Evolutionary conservation across 2,797 vertebrate species (phyloP), one percentile per base, ranked within the genome.

Genomic region (Lagodon rhomboides): DNA sequence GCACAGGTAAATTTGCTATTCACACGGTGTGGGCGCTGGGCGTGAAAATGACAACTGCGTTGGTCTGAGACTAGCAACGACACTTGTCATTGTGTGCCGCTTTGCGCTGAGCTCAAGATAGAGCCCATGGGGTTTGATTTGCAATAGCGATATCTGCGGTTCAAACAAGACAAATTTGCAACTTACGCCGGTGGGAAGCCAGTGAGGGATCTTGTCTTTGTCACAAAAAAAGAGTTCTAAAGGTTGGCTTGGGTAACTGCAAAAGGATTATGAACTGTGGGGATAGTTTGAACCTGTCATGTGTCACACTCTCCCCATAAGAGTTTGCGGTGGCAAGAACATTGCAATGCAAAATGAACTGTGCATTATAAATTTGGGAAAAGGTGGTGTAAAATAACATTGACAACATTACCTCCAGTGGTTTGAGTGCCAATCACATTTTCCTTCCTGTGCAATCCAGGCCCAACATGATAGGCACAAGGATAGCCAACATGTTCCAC

Each of bases 371-470:
- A 55, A 72, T 44, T 67, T 27, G 8, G 18, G 13, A 22, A 15
- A 72, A 62, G 43, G 23, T 30, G 7, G 6, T 1, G 1, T 18
- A 12, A 23, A 43, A 38, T 44, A 76, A 73, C 18, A 53, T 7
- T 18, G 41, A n/a, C 63, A 61, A n/a, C 44, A 56, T 65, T 47
- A 22, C 68, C 55, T 66, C 60, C 20, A 18, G 13, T 43, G 44
- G 67, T 27, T 20, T 30, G 1, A 41, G 43, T 73, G 64, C 55
- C 75, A 80, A 22, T 79, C 71, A 53, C 20, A 22, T 73, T 47
- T 60, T 12, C 18, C 17, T 54, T 46, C 20, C 17, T 41, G 16
- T 34, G 51, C 47, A 68, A 25, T 41, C 50, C 69, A 61, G 68
- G 16, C 22, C 53, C 20, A 27, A 41, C 60, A 43, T 60, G 60